phyloP scores from a whole-genome alignment of 2,888 invertebrate species.

The Incurvaria masculella region DNA sequence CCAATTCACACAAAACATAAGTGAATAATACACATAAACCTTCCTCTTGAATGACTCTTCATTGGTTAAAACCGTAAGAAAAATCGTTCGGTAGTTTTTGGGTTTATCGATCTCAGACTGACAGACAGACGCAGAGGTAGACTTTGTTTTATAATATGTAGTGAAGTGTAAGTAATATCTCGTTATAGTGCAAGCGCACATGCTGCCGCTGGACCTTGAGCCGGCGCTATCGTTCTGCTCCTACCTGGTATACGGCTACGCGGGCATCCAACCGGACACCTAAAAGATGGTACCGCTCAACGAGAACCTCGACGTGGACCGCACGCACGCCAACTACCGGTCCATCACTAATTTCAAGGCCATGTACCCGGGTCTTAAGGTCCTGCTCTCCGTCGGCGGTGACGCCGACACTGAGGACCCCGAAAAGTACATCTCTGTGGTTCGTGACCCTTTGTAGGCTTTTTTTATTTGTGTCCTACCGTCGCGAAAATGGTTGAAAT shows the following conservation, averaged over 20 bases:
- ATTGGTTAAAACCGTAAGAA: no score
- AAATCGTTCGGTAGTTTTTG: no score
- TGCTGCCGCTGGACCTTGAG: slow-evolving; percentile 67
- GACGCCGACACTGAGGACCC: slow-evolving; percentile 63
- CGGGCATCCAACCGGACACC: slow-evolving; percentile 67
- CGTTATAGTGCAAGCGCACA: slow-evolving; percentile 81
- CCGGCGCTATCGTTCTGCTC: slow-evolving; percentile 75
- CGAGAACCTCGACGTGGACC: slow-evolving; percentile 69
- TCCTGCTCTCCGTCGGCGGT: slow-evolving; percentile 76
- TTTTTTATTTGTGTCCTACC: background rate
- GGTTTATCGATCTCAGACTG: no score
- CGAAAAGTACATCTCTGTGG: slow-evolving; percentile 67
- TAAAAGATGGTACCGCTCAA: slow-evolving; percentile 69
- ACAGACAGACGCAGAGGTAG: no score
- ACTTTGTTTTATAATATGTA: no score
- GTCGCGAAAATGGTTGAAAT: background rate
- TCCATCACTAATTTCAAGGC: slow-evolving; percentile 67
- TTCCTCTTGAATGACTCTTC: no score
- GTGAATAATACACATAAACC: no score
- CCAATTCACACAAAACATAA: no score
- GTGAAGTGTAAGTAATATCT: no score
- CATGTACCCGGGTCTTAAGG: slow-evolving; percentile 66
- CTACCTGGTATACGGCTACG: slow-evolving; percentile 75
- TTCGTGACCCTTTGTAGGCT: slow-evolving; percentile 45
- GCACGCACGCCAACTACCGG: slow-evolving; percentile 68